Base-by-base conservation (phyloP, 2,113 vertebrate species). In the Scomber colias region DNA sequence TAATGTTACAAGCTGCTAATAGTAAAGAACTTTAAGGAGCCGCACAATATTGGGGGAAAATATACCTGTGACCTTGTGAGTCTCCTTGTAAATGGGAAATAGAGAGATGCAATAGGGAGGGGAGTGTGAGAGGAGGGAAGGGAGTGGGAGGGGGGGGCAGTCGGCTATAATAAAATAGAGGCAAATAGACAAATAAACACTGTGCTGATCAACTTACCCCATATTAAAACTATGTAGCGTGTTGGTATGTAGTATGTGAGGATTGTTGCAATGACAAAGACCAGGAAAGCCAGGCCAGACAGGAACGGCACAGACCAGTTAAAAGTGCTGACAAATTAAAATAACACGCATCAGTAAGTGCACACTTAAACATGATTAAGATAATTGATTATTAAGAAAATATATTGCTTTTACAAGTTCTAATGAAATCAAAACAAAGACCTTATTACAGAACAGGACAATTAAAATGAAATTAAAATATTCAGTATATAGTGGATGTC, bases 281-380 rank as follows among this genome's bases (percentile, higher is more conserved):
- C 61, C 83, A 97, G 75, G n/a, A 97, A 96, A 71, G 97, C 98
- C 90, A 99, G 90, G 17, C 89, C 74, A 0, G 98, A 98, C 67
- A 99, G 95, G 90, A 99, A 99, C 0, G 98, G 98, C 68, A 97
- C 96, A 0, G 97, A 97, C 98, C 98, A 99, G 95, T 99, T 99
- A 85, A 99, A 99, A 0, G 95, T 97, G 91, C 98, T 99, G 94
- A 7, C 17, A 86, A 89, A 55, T 66, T 56, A 70, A 65, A 51
- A 71, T 55, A 4, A 79, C 0, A 75, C 15, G 61, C 13, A 65
- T 60, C 56, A 55, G 53, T 31, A 17, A 27, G 27, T 40, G 13
- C 21, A 16, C 2, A n/a, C 11, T 21, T 21, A 21, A 21, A 21
- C 21, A 21, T 21, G 21, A 21, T 21, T 21, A 21, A 21, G 21